A percentile compares a stretch with the other conserved stretches of the same genome.
Conservation (phyloP, 2,113 vertebrate species). For the Herpetotheres cachinnans region DNA sequence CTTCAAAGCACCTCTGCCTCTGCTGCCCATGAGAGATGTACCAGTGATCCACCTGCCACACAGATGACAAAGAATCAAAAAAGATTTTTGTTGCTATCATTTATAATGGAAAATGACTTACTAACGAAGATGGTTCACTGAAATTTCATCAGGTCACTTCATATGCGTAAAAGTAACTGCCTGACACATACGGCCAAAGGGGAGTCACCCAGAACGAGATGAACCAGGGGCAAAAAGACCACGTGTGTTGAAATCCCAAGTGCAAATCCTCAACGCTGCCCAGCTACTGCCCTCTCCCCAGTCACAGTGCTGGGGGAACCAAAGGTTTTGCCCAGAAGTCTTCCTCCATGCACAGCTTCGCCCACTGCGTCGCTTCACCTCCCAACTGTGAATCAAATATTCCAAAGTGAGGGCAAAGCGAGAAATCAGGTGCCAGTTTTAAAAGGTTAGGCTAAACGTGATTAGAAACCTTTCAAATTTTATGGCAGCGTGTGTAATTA, state of each 20-base stretch:
- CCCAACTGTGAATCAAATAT: not conserved
- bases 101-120: not conserved
- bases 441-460: not conserved
- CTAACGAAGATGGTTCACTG: not conserved
- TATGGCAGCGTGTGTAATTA: not conserved
- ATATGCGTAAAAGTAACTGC: accelerated
- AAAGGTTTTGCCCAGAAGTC: not conserved
- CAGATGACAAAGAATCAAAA: too few relatives aligned
- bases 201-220: not conserved
- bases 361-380: not conserved
- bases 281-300: too few relatives aligned
- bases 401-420: not conserved
- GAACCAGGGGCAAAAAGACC: not conserved
- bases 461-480: not conserved
- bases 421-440: not conserved
- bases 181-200: not conserved
- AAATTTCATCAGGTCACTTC: not conserved
- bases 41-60: not conserved
- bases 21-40: not conserved
- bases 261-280: not conserved
- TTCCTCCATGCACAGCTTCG: not conserved
- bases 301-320: too few relatives aligned
- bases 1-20: not conserved
- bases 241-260: accelerated
- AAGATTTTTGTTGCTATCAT: too few relatives aligned